A percentile compares a stretch with the other conserved stretches of the same genome.
phyloP scores from a whole-genome alignment of 2,888 invertebrate genomes.

The Arrhopalites spinosus region DNA sequence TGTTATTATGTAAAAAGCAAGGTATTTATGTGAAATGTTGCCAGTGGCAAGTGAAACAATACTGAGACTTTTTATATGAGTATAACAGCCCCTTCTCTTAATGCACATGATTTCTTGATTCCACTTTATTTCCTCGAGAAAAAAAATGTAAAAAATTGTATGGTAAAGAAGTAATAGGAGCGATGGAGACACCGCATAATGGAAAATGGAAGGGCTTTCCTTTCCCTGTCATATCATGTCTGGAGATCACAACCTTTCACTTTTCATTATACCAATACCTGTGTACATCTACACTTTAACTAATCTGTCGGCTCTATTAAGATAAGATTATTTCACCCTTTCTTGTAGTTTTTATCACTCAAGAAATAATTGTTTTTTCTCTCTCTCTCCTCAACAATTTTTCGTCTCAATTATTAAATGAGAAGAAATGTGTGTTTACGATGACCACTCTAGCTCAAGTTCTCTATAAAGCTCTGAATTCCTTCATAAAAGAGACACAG shows the following conservation, averaged over 20 bases:
- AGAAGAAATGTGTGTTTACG: too few species aligned
- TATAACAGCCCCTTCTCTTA: neutral
- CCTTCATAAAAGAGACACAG: too few species aligned
- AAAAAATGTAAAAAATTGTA: neutral
- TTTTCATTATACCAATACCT: constrained; percentile 53
- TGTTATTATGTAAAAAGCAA: too few species aligned
- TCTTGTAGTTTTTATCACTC: neutral
- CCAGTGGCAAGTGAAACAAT: too few species aligned
- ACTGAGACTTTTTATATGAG: too few species aligned
- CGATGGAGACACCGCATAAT: neutral
- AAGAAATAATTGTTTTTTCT: neutral
- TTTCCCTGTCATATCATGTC: constrained; percentile 13
- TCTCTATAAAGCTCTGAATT: too few species aligned
- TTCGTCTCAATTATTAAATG: too few species aligned
- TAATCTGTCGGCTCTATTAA: constrained; percentile 40
- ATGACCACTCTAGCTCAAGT: too few species aligned
- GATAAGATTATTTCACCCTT: constrained; percentile 6
- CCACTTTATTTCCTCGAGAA: neutral
- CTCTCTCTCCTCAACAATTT: neutral
- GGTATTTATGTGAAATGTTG: too few species aligned
- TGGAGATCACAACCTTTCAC: constrained; percentile 49
- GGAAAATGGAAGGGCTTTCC: constrained; percentile 25
- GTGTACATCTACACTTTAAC: constrained; percentile 45
- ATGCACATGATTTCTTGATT: constrained; percentile 1
- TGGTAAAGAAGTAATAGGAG: neutral